Base-by-base conservation (phyloP, 2,113 vertebrate genomes). In the Regulus satrapa region DNA sequence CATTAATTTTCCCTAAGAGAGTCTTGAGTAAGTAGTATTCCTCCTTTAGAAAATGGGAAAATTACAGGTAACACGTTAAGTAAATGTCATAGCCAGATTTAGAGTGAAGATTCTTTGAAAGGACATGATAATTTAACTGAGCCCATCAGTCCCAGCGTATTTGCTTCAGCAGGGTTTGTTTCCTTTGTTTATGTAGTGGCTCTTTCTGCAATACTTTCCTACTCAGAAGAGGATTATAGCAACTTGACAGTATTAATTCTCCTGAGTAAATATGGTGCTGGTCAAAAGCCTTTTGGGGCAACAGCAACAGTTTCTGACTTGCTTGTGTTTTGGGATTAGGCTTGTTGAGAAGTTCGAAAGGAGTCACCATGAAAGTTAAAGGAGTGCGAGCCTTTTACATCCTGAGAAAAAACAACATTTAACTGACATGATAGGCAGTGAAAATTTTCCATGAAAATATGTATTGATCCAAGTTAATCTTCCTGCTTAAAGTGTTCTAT, bases 71-170 rank as follows among this genome's bases (percentile, higher is more conserved):
- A 80, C 89, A 77, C 5, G 0, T 83, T 80, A 89, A 83, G 75
- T 95, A 91, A 96, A 94, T 95, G 95, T 95, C 91, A 93, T 75
- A 88, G 51, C n/a, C 79, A 52, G 59, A 85, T 94, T 96, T 96
- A 80, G 72, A 96, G 63, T 77, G 59, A 90, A 59, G 67, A 67
- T 66, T 88, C 48, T 63, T 85, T 86, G 40, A 34, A 89, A 66
- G 51, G 52, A 49, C 13, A 9, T 51, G 81, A 40, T 88, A 80
- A 71, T 90, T 95, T 90, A 54, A 45, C 67, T 56, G 52, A 88
- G 43, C 72, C 38, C 28, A 63, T 84, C 72, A 69, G 36, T 67
- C 56, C 31, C 74, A 73, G 63, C 26, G 4, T 83, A 67, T 92
- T 82, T 92, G 28, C 84, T 92, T 92, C 91, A 78, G 75, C 21